Evolutionary conservation across 1,140 invertebrate genomes (phyloP), one percentile per base, ranked within the genome.

Genomic region (Mercenaria mercenaria): DNA sequence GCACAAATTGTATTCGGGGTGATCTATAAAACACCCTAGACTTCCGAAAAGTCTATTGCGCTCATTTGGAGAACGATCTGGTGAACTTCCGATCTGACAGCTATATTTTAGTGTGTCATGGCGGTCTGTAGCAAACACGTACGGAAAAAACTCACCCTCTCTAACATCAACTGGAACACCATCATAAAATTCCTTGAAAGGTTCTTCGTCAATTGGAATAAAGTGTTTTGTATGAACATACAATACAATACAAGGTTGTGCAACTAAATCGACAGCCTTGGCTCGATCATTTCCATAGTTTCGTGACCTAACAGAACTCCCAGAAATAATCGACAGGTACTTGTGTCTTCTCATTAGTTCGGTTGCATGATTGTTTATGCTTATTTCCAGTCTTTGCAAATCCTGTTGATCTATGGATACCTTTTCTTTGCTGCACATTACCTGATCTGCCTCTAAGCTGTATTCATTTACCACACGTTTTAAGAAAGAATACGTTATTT

Each of bases 121-220:
- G 20, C 29, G 18, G 18, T 11, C 20, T n/a, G 20, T 11, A 0
- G 64, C 64, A 37, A n/a, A 37, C 13, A 34, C 37, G 6, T n/a
- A 69, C 18, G 64, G 64, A 0, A 37, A 15, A 69, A 69, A 20
- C 29, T 37, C 37, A 15, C 64, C 64, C 37, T 69, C 64, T 29
- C 64, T 29, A 69, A 69, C 64, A 34, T 69, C 26, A 18, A 69
- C 64, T 34, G 6, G 0, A 18, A 69, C 37, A 37, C 64, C 64
- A 26, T 69, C 37, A 29, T 69, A 69, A 34, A 18, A 69, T 29
- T 1, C 29, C 37, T 69, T 11, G 29, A 69, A 69, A 29, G 64
- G 64, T 26, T 69, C 64, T 69, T 69, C 64, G 29, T 69, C 64
- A 69, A 29, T 69, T 18, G 64, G 64, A 18, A 69, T 69, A 26